Evolutionary conservation across 2,113 vertebrate genomes (phyloP), one percentile per base, ranked within the genome.

Genomic region (Galeopterus variegatus): DNA sequence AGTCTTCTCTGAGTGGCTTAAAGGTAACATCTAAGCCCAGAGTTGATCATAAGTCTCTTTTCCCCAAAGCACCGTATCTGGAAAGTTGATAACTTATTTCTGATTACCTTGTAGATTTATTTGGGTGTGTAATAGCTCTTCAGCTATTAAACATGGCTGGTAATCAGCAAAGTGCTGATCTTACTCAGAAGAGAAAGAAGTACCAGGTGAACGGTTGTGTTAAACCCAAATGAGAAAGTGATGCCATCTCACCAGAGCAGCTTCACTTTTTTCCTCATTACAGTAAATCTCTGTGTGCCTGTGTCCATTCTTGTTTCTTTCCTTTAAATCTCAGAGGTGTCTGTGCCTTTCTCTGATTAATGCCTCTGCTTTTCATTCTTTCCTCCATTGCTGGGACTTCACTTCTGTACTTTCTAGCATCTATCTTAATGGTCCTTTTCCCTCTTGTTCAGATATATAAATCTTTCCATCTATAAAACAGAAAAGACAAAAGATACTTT

Each of bases 31-130:
- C 56, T 60, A 76, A 69, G 58, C 52, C 15, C 54, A 77, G 4
- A 28, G 36, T 87, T 83, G 72, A 76, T 92, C 50, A 41, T 65
- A 48, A 84, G 73, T 58, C 1, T 84, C 4, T 69, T 87, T 67
- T 13, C 21, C 54, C 50, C 15, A 36, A 52, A 33, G 80, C 13
- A 64, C 26, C 28, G 0, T 69, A n/a, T 90, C 90, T 83, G 73
- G 89, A 97, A 52, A 64, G 33, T 72, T 90, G 70, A 23, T 76
- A 50, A 60, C 54, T 83, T 92, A 54, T 83, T 96, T 64, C 69
- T 84, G 41, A 62, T 73, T 73, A 70, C 62, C 5, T 82, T 79
- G 81, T 81, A 65, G 31, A 24, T 81, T 48, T 77, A 24, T 81
- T 48, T 77, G 8, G 91, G 11, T 94, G 10, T 92, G 10, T 48